These are phyloP conservation scores for Zeugodacus cucurbitae DNA, from an alignment of 1,140 invertebrate species.

Conservation along the genomic window DNA sequence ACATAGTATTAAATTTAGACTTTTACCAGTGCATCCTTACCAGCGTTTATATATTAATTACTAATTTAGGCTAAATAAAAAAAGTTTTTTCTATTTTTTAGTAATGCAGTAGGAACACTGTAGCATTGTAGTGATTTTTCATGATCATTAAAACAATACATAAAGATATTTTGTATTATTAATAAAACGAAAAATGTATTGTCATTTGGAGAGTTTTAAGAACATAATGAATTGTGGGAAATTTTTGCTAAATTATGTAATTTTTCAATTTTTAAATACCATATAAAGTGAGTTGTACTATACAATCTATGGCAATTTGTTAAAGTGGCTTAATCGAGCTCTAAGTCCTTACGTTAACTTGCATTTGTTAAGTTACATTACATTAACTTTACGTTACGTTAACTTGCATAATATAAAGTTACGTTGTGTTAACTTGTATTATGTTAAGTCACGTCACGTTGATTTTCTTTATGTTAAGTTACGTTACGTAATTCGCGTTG, in stretches of 20 bases:
- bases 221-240: neutral
- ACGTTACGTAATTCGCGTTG: no score
- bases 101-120: neutral
- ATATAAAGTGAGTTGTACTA: neutral
- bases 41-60: neutral
- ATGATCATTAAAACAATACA: neutral
- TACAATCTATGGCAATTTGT: neutral
- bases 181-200: neutral
- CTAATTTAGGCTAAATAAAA: neutral
- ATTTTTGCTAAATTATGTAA: neutral
- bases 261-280: neutral
- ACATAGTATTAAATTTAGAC: constrained; percentile 17
- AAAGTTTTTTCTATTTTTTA: neutral
- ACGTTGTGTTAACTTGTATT: no score
- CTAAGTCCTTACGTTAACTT: no score
- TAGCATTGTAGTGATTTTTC: neutral
- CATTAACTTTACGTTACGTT: no score
- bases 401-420: no score
- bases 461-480: no score
- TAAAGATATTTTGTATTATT: neutral
- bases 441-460: no score
- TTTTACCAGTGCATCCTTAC: constrained; percentile 14
- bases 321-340: no score
- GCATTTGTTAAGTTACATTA: no score
- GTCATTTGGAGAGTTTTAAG: neutral